These are phyloP conservation scores for Anser cygnoides DNA, from an alignment of 2,113 vertebrate species.

Conservation along the genomic window DNA sequence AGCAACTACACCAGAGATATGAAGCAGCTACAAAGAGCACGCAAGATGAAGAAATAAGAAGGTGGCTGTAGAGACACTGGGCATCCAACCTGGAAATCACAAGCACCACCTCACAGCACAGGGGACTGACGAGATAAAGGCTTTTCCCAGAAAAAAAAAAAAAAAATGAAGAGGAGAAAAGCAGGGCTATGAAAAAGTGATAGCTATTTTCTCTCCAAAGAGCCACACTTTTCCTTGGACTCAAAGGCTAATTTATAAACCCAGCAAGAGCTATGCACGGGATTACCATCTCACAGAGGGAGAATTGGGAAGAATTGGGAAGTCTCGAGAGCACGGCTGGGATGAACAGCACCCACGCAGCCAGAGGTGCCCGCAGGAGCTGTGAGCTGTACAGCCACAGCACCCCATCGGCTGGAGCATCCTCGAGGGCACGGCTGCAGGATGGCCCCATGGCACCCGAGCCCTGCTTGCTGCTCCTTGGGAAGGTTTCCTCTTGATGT, in stretches of 20 bases:
- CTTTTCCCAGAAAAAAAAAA: not conserved
- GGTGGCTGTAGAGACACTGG: not conserved
- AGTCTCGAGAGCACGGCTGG: not conserved
- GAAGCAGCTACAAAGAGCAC: not conserved
- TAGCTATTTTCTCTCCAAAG: not conserved
- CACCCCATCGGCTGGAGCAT: accelerated
- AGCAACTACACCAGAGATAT: not conserved
- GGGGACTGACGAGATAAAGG: not conserved
- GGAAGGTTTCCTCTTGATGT: not conserved
- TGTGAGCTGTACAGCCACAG: accelerated
- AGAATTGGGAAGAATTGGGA: not conserved
- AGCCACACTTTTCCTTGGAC: not conserved
- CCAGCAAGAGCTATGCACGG: not conserved
- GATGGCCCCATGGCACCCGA: accelerated
- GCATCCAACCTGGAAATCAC: not conserved
- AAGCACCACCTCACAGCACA: not conserved
- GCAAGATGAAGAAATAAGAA: not conserved
- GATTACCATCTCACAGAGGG: not conserved
- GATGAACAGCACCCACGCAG: no score
- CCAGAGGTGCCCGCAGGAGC: not conserved
- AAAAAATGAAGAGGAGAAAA: not conserved
- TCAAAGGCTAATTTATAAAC: not conserved
- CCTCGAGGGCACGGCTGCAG: not conserved
- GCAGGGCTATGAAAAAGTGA: not conserved
- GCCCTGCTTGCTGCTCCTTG: not conserved